Conservation (phyloP, 2,888 invertebrate species). For the Brachynemurus nebulosus region DNA sequence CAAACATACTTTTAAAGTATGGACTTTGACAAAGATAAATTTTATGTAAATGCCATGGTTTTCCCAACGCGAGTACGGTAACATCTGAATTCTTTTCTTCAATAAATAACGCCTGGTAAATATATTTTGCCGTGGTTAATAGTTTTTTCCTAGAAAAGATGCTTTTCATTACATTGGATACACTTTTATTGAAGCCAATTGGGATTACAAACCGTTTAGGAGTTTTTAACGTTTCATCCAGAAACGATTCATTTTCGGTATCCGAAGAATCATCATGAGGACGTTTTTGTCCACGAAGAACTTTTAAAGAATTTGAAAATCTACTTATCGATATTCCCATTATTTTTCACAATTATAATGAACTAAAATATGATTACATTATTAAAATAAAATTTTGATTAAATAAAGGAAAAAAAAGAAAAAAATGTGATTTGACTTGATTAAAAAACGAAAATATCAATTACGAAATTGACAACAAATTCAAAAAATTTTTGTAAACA, state of each 20-base stretch:
- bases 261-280: slow-evolving; percentile 38
- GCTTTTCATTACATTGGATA: background rate
- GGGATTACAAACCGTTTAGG: slow-evolving; percentile 42
- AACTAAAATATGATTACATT: too few species aligned
- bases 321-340: slow-evolving; percentile 21
- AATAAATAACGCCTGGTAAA: slow-evolving; percentile 60
- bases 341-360: too few species aligned
- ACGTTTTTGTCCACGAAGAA: slow-evolving; percentile 32
- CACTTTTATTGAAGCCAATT: background rate
- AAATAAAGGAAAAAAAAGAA: too few species aligned
- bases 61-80: slow-evolving; percentile 52
- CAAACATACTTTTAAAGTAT: slow-evolving; percentile 70
- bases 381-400: too few species aligned
- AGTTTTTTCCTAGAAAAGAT: slow-evolving; percentile 42
- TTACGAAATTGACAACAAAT: too few species aligned
- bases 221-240: slow-evolving; percentile 41
- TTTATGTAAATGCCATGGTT: slow-evolving; percentile 62
- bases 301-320: slow-evolving; percentile 2
- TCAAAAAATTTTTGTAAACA: too few species aligned
- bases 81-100: slow-evolving; percentile 65
- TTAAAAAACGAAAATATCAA: too few species aligned
- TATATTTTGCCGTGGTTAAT: slow-evolving; percentile 59
- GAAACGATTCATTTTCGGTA: slow-evolving; percentile 36
- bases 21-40: slow-evolving; percentile 68
- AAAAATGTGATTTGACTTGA: too few species aligned